phyloP scores from a whole-genome alignment of 2,797 vertebrate species.

The Acipenser oxyrinchus region DNA sequence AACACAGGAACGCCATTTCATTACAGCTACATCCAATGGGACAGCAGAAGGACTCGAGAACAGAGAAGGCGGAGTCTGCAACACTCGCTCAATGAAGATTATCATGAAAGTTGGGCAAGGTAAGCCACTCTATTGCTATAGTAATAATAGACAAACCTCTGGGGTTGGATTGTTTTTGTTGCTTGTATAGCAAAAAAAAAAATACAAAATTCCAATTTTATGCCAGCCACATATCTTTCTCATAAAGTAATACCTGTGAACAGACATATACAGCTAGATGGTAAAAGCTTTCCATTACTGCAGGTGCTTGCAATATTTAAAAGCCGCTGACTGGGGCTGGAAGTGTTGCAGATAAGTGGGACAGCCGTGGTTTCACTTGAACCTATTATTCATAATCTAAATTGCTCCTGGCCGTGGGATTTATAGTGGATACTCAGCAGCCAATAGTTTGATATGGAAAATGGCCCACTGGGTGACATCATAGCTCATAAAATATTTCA shows the following conservation, averaged over 20 bases:
- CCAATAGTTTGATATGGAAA: constrained; percentile 18
- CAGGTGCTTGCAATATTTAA: not conserved
- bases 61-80: constrained; percentile 88
- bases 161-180: too few relatives aligned
- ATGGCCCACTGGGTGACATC: constrained; percentile 17
- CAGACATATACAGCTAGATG: not conserved
- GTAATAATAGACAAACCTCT: too few relatives aligned
- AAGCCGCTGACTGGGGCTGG: not conserved
- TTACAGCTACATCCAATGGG: constrained; percentile 85
- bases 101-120: constrained; percentile 96
- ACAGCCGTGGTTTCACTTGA: not conserved
- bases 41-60: constrained; percentile 86
- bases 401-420: constrained; percentile 17
- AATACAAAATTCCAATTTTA: constrained; percentile 8
- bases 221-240: not conserved
- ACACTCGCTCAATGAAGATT: constrained; percentile 88
- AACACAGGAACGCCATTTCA: not conserved
- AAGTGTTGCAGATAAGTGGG: constrained; percentile 41
- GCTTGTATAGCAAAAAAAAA: too few relatives aligned
- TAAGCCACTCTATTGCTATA: constrained; percentile 46
- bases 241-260: constrained; percentile 17
- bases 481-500: constrained; percentile 23
- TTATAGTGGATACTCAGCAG: constrained; percentile 17
- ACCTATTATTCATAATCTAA: constrained; percentile 16
- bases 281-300: not conserved